Percentiles rank a stretch among this genome's conserved stretches.
These are phyloP conservation scores for Dreissena polymorpha DNA, from an alignment of 1,140 invertebrate genomes.

Conservation along the genomic window DNA sequence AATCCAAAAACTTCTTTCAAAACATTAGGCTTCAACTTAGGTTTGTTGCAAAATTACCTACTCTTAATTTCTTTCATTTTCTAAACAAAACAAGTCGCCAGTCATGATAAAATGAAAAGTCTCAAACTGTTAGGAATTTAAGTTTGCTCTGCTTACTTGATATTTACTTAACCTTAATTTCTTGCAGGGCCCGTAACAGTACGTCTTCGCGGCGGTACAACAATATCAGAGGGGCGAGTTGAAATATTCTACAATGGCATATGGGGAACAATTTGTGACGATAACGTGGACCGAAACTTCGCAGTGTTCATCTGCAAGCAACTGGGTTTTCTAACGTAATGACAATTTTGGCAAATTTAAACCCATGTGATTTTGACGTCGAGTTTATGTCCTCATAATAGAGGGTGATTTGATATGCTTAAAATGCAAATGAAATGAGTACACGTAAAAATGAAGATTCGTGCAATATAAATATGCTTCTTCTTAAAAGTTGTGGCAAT, in stretches of 20 bases:
- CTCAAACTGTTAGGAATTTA: no score
- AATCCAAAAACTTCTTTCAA: no score
- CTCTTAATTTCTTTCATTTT: not conserved
- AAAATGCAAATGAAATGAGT: no score
- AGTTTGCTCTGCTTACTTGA: no score
- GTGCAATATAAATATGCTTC: not conserved
- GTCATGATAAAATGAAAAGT: not conserved
- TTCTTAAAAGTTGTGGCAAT: not conserved
- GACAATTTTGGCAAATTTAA: not conserved
- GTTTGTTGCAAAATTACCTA: not conserved
- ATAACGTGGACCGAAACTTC: conserved; percentile 43
- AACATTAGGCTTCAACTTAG: no score
- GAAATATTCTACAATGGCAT: conserved; percentile 86
- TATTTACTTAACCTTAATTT: not conserved
- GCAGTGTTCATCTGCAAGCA: conserved; percentile 39
- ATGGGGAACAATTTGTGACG: conserved; percentile 88
- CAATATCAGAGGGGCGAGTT: conserved; percentile 83
- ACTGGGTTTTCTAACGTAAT: conserved; percentile 41
- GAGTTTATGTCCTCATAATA: no score
- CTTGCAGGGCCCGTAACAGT: conserved; percentile 11
- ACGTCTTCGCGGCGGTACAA: conserved; percentile 57
- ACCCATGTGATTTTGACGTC: no score
- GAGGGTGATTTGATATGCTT: no score
- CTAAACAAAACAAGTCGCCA: not conserved
- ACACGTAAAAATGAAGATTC: not conserved